These are phyloP conservation scores for Parnassius orleans DNA, from an alignment of 2,888 invertebrate genomes.

Conservation along the genomic window DNA sequence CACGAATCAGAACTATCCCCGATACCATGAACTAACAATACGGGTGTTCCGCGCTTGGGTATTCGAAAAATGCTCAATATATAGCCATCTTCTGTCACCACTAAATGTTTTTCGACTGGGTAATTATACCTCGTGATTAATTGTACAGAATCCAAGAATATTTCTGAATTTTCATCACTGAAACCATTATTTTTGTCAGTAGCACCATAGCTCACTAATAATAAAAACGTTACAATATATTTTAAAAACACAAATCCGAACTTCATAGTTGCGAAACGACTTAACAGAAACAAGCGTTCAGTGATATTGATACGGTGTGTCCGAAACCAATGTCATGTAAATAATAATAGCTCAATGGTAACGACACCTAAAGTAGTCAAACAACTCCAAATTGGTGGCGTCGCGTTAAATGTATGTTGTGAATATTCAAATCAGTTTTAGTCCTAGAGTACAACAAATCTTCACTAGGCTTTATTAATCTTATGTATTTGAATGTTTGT, in stretches of 20 bases:
- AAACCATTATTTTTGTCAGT: slow-evolving; percentile 26
- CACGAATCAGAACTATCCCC: slow-evolving; percentile 69
- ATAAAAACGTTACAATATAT: slow-evolving; percentile 39
- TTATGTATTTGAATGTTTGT: too few species aligned
- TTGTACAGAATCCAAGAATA: slow-evolving; percentile 56
- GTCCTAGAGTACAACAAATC: too few species aligned
- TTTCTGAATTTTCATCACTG: slow-evolving; percentile 46
- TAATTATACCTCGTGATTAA: slow-evolving; percentile 58
- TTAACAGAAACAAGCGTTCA: slow-evolving; percentile 30
- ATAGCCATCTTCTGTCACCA: slow-evolving; percentile 63
- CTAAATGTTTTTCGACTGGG: slow-evolving; percentile 48
- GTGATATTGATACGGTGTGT: slow-evolving; percentile 32
- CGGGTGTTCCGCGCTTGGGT: slow-evolving; percentile 56
- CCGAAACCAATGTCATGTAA: slow-evolving; percentile 37
- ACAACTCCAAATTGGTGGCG: slow-evolving; percentile 11
- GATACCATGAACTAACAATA: slow-evolving; percentile 64
- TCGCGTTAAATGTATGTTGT: too few species aligned
- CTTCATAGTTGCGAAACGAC: slow-evolving; percentile 30
- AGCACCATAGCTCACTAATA: slow-evolving; percentile 22
- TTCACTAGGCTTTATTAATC: too few species aligned
- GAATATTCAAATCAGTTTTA: too few species aligned
- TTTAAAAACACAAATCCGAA: slow-evolving; percentile 18
- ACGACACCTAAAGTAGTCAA: slow-evolving; percentile 18
- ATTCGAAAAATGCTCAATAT: slow-evolving; percentile 55
- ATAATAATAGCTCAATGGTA: slow-evolving; percentile 26